These are phyloP conservation scores for Vombatus ursinus DNA, from an alignment of 2,113 vertebrate species.

Conservation along the genomic window DNA sequence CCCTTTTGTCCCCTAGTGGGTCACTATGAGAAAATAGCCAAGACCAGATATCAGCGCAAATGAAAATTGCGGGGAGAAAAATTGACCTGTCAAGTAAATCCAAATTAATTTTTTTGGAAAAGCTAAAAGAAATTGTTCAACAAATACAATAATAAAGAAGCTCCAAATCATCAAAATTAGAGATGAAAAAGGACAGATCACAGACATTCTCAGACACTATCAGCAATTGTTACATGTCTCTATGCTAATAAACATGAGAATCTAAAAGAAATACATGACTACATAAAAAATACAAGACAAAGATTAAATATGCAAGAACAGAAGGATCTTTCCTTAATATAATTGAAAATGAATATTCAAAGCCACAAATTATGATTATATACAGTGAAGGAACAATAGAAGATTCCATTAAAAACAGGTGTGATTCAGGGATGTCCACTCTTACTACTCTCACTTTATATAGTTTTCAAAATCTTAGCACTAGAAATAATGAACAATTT, in stretches of 20 bases:
- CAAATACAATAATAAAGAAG: background rate
- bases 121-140: background rate
- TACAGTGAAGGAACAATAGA: background rate
- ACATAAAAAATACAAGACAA: background rate
- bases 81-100: background rate
- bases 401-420: background rate
- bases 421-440: background rate
- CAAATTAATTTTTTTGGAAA: background rate
- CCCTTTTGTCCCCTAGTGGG: background rate
- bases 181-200: background rate
- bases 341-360: background rate
- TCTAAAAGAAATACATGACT: background rate
- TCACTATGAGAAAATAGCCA: background rate
- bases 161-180: background rate
- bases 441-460: background rate
- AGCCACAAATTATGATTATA: background rate
- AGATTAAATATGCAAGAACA: background rate
- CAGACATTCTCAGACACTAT: background rate
- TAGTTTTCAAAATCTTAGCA: background rate
- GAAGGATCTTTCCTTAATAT: background rate
- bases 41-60: background rate
- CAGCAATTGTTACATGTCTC: background rate
- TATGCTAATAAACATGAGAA: background rate
- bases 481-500: background rate
- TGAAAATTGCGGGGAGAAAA: background rate